A percentile compares a stretch with the other conserved stretches of the same genome.
Conservation (phyloP, 23 tunicate genomes). For the Halocynthia roretzi region DNA sequence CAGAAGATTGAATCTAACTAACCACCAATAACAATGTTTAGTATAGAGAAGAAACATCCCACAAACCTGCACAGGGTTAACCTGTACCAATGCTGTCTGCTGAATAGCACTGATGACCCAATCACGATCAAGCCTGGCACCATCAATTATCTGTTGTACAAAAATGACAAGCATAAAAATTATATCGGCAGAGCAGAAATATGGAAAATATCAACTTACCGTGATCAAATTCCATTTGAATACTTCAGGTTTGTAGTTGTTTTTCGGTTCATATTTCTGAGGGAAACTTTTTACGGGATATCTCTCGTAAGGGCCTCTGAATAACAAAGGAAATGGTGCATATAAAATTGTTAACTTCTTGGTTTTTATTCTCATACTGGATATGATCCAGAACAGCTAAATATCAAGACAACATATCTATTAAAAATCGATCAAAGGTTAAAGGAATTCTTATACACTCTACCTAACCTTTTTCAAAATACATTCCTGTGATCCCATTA, state of each 20-base stretch:
- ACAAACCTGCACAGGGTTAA: slow-evolving; percentile 29
- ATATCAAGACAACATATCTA: too few relatives aligned
- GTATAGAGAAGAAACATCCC: too few relatives aligned
- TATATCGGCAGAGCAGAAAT: not conserved
- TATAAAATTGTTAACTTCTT: too few relatives aligned
- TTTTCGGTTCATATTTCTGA: not conserved
- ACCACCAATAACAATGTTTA: too few relatives aligned
- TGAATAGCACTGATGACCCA: slow-evolving; percentile 43
- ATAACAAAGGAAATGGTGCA: not conserved
- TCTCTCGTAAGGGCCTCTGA: not conserved
- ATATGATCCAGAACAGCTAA: too few relatives aligned
- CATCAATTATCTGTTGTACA: slow-evolving; percentile 25
- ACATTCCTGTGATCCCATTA: too few relatives aligned
- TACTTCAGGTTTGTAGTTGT: not conserved
- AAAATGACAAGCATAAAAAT: not conserved
- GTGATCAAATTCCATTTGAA: slow-evolving; percentile 6
- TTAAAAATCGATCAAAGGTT: too few relatives aligned
- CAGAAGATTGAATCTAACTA: not conserved
- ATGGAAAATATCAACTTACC: not conserved
- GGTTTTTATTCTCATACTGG: too few relatives aligned
- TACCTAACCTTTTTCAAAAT: too few relatives aligned
- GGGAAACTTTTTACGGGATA: not conserved
- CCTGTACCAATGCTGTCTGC: slow-evolving; percentile 11
- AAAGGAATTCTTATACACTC: too few relatives aligned
- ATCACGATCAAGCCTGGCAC: slow-evolving; percentile 26